Conservation (phyloP, 2,797 vertebrate species). For the Tapirus indicus region DNA sequence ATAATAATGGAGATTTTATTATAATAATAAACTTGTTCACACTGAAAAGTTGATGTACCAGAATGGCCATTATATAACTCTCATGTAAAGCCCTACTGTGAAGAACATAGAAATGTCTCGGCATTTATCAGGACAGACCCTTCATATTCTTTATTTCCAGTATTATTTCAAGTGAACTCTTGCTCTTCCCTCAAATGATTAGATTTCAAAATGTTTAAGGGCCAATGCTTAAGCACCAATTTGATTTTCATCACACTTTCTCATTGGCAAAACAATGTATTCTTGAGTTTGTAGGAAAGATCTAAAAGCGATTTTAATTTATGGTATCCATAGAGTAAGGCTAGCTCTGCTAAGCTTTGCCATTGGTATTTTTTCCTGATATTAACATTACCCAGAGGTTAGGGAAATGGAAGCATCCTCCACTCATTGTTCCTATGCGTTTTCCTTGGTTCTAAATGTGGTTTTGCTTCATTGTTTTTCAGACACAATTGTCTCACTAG, state of each 20-base stretch:
- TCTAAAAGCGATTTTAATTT: background rate
- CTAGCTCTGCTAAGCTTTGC: background rate
- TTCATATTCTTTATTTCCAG: background rate
- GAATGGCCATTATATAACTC: background rate
- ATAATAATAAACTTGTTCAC: background rate
- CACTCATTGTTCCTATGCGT: background rate
- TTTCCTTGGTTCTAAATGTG: background rate
- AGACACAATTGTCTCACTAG: conserved; percentile 18
- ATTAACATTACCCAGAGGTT: background rate
- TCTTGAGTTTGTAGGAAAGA: conserved; percentile 41
- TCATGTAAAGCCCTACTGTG: background rate
- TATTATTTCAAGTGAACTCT: conserved; percentile 6
- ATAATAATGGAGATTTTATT: background rate
- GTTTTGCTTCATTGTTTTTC: conserved; percentile 12
- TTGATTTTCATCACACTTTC: background rate
- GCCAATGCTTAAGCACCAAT: background rate
- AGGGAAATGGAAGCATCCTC: background rate
- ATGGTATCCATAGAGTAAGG: background rate
- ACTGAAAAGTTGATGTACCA: background rate
- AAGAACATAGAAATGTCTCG: background rate
- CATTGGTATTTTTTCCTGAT: background rate
- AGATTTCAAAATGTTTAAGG: conserved; percentile 19
- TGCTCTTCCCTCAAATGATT: background rate
- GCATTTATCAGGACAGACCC: background rate
- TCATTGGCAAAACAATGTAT: background rate